These are phyloP conservation scores for Dicranocentrus wangi DNA, from an alignment of 2,888 invertebrate genomes.

Conservation along the genomic window DNA sequence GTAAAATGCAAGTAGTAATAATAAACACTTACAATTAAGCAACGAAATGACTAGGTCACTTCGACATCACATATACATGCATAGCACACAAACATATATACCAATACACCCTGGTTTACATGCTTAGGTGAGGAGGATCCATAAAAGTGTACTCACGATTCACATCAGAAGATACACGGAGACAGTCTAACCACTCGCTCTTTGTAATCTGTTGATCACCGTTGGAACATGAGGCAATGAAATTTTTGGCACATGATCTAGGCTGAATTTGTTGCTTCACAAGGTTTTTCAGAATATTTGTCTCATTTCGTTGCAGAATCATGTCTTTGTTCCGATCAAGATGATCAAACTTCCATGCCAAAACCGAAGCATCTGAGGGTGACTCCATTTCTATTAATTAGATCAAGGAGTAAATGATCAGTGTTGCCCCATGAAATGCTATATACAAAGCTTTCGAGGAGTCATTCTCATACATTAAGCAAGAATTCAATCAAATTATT, in stretches of 20 bases:
- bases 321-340: slow-evolving; percentile 88
- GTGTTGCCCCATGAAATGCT: too few species aligned
- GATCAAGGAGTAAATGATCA: slow-evolving; percentile 39
- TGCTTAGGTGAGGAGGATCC: too few species aligned
- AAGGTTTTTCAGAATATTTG: slow-evolving; percentile 85
- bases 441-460: too few species aligned
- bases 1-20: too few species aligned
- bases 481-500: too few species aligned
- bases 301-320: slow-evolving; percentile 86
- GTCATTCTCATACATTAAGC: too few species aligned
- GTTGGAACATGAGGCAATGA: slow-evolving; percentile 92
- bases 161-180: slow-evolving; percentile 80
- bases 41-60: too few species aligned
- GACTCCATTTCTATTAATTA: slow-evolving; percentile 52
- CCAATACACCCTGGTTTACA: too few species aligned
- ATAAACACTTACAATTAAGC: too few species aligned
- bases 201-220: slow-evolving; percentile 85
- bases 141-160: slow-evolving; percentile 82
- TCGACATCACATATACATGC: too few species aligned
- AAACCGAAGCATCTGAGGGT: slow-evolving; percentile 70
- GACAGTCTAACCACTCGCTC: slow-evolving; percentile 90
- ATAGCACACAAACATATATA: too few species aligned
- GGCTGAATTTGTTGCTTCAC: slow-evolving; percentile 93
- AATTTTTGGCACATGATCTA: slow-evolving; percentile 89
- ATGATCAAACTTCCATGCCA: slow-evolving; percentile 88